Conservation (phyloP, 2,888 invertebrate genomes). For the Leucophenga maculata region DNA sequence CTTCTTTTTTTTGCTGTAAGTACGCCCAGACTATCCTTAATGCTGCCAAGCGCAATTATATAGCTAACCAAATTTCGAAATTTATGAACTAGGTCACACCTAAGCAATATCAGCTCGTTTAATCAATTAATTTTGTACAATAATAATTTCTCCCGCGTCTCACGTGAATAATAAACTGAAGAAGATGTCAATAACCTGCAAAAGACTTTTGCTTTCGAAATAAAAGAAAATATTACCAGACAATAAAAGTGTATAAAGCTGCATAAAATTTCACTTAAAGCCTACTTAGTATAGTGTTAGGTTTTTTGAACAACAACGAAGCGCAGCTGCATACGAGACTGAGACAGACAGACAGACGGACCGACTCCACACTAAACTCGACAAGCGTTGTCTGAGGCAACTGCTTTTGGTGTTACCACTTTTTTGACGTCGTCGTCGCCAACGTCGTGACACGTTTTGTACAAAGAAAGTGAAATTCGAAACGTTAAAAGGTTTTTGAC, state of each 20-base stretch:
- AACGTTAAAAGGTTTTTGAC: constrained; percentile 56
- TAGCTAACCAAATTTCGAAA: too few species aligned
- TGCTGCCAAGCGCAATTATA: too few species aligned
- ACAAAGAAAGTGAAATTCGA: constrained; percentile 60
- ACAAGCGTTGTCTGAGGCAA: not conserved
- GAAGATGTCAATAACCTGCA: constrained; percentile 2
- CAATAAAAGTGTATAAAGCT: not conserved
- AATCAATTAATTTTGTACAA: constrained; percentile 12
- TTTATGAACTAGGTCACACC: too few species aligned
- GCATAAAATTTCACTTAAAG: constrained; percentile 19
- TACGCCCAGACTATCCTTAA: too few species aligned
- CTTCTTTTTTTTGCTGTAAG: too few species aligned
- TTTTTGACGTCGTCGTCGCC: not conserved
- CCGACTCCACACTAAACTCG: not conserved
- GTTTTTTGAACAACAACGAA: not conserved
- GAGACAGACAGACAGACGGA: not conserved
- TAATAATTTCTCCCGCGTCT: constrained; percentile 43
- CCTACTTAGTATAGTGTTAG: constrained; percentile 5
- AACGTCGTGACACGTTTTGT: constrained; percentile 1
- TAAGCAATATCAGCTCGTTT: not conserved
- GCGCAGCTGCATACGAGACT: not conserved
- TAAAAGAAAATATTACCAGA: not conserved
- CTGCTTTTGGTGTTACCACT: not conserved
- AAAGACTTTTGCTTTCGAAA: constrained; percentile 8
- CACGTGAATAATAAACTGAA: not conserved